Percentiles rank a stretch among this genome's conserved stretches.
Conservation (phyloP, 2,888 invertebrate species). For the Amiota communis region DNA sequence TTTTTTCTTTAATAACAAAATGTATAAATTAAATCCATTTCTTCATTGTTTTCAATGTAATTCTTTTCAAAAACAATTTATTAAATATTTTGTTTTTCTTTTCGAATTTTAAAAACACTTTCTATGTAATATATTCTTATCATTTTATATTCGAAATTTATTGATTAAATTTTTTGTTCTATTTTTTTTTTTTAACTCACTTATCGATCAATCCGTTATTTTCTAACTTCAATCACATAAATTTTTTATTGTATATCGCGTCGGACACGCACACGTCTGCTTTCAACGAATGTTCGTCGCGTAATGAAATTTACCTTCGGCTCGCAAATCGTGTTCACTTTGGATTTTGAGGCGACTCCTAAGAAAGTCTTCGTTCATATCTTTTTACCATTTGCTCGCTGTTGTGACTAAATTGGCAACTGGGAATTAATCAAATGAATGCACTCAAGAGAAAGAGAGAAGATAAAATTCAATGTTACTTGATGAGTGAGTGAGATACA, state of each 20-base stretch:
- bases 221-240: not conserved
- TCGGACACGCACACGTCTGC: conserved; percentile 60
- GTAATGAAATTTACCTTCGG: conserved; percentile 70
- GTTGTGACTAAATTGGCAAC: too few species aligned
- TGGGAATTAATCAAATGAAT: too few species aligned
- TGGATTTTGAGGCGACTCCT: conserved; percentile 45
- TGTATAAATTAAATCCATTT: conserved; percentile 21
- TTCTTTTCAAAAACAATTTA: conserved; percentile 33
- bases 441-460: not conserved
- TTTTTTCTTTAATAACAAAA: conserved; percentile 30
- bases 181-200: not conserved
- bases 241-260: not conserved
- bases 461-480: too few species aligned
- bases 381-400: not conserved
- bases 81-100: conserved; percentile 13
- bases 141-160: conserved; percentile 27
- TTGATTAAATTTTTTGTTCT: conserved; percentile 13
- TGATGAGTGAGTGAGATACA: too few species aligned
- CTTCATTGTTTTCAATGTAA: not conserved
- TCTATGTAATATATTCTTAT: conserved; percentile 32
- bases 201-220: too few species aligned
- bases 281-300: conserved; percentile 71
- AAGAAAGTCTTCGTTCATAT: not conserved
- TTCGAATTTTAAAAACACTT: conserved; percentile 17
- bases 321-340: conserved; percentile 51